Conservation (phyloP, 2,113 vertebrate genomes). For the Laticauda laticaudata region DNA sequence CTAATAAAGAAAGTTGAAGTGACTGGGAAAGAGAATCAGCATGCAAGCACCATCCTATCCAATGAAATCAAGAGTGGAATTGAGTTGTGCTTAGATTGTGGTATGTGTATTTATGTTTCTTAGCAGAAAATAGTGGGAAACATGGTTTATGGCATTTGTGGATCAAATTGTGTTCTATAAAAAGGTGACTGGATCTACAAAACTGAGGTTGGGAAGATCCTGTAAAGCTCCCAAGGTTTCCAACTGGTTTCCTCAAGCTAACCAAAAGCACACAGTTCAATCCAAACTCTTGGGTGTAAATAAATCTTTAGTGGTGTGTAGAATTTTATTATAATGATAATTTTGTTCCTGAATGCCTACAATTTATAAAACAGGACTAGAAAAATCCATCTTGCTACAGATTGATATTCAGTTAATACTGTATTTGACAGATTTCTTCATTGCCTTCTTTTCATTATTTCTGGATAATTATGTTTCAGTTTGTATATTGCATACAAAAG, state of each 20-base stretch:
- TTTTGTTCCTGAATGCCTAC: background rate
- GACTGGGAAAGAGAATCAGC: background rate
- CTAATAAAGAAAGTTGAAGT: background rate
- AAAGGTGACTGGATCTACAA: background rate
- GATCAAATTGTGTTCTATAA: background rate
- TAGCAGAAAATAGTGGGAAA: background rate
- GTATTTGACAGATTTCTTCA: background rate
- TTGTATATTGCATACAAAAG: background rate
- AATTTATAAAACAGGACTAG: background rate
- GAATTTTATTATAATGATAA: background rate
- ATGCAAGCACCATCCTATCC: background rate
- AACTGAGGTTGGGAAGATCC: background rate
- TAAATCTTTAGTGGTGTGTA: background rate
- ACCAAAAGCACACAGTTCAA: background rate
- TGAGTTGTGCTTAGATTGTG: background rate
- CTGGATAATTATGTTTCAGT: background rate
- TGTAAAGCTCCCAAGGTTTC: background rate
- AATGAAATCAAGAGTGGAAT: background rate
- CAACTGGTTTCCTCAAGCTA: background rate
- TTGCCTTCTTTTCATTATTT: background rate
- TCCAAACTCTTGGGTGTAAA: background rate
- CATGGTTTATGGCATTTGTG: background rate
- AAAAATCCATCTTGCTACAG: background rate
- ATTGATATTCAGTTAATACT: background rate
- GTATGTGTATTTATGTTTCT: background rate